These are phyloP conservation scores for Micromussa lordhowensis DNA, from an alignment of 92 coral and sea anemone species.

Conservation along the genomic window DNA sequence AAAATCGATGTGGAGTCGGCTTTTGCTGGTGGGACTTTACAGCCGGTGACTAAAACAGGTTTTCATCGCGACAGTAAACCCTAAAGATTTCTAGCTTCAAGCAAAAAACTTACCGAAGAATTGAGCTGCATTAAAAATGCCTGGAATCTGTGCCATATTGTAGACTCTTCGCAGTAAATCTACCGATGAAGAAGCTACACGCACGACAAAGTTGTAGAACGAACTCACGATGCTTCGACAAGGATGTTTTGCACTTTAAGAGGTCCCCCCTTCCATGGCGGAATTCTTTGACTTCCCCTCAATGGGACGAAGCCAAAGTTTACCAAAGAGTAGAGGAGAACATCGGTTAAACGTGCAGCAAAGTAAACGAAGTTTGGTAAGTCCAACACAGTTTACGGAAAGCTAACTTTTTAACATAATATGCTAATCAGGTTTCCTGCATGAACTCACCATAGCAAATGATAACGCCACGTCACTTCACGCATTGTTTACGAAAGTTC, in stretches of 20 bases:
- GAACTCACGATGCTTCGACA: constrained; percentile 44
- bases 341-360: constrained; percentile 41
- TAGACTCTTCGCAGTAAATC: constrained; percentile 37
- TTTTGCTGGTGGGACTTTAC: constrained; percentile 7
- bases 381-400: neutral
- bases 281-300: constrained; percentile 33
- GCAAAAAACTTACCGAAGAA: constrained; percentile 40
- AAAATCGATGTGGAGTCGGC: neutral
- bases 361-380: constrained; percentile 7
- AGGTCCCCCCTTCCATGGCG: constrained; percentile 36
- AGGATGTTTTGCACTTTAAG: constrained; percentile 7
- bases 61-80: neutral
- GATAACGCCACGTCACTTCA: constrained; percentile 56
- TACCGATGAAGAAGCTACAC: constrained; percentile 30
- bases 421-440: constrained; percentile 34
- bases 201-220: constrained; percentile 22
- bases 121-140: constrained; percentile 46
- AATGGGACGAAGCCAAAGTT: constrained; percentile 43
- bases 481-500: constrained; percentile 58
- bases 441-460: constrained; percentile 20
- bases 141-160: constrained; percentile 51
- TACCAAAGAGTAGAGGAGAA: constrained; percentile 23
- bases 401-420: constrained; percentile 31
- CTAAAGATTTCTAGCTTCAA: neutral
- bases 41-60: constrained; percentile 13